Base-by-base conservation (phyloP, 2,888 invertebrate species). In the Apamea sordens region DNA sequence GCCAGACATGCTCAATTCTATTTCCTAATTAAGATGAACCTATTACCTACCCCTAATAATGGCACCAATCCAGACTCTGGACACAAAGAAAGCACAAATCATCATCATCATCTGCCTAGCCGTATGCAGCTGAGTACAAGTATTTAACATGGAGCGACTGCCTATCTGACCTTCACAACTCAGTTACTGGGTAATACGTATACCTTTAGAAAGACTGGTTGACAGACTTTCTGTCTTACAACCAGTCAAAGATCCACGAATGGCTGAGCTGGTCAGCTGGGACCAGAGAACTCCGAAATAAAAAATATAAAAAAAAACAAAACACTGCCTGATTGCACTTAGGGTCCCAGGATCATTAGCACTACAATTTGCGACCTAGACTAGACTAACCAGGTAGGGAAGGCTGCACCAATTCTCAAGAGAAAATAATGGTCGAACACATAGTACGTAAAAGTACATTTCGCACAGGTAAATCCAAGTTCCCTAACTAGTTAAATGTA, bases 401-500 rank as follows among this genome's bases (percentile, higher is more conserved):
- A 44, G 5, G 0, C 50, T 32, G 2, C 13, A 44, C 15, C 24
- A 59, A 41, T 41, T 47, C 18, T 13, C 8, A 41, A 18, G 11
- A 63, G 18, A 63, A 73, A 41, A n/a, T 67, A 41, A 61, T 36
- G 8, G 13, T 13, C 18, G 11, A 64, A 28, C 15, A 32, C 28
- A 6, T 24, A 44, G 18, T 1, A 21, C 18, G 13, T 56, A 63
- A 78, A 59, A 36, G 3, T 1, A 13, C 13, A 47, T 61, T 56
- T 70, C 41, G 56, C 41, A 71, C n/a, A 64, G 2, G 24, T 28
- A 71, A 80, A 80, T 10, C 63, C 32, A 21, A 1, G 41, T 71
- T 73, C 24, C 47, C 41, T 8, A 64, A 69, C 69, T 21, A 80
- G 69, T 67, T 63, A 73, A 83, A 79, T 61, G 15, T 83, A 75